Conservation (phyloP, 2,113 vertebrate genomes). For the Cettia cetti region DNA sequence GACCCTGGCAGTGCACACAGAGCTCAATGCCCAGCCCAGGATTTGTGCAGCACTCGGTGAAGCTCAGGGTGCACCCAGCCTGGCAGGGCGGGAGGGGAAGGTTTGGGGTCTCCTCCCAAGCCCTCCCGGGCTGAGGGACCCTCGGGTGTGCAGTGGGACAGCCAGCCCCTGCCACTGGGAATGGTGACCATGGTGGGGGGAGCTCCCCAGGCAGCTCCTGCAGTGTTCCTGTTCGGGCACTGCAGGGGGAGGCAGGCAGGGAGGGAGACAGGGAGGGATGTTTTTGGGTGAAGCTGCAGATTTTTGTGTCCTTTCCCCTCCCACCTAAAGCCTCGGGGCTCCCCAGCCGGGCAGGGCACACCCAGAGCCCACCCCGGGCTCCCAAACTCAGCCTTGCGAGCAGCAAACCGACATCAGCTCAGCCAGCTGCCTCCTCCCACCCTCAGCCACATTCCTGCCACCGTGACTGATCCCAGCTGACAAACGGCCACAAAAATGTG, state of each 20-base stretch:
- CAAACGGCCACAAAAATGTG: rapidly evolving
- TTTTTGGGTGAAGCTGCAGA: background rate
- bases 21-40: no score
- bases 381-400: rapidly evolving
- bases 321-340: background rate
- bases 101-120: background rate
- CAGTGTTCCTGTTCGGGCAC: background rate
- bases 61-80: no score
- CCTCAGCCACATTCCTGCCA: background rate
- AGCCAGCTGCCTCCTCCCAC: background rate
- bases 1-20: no score
- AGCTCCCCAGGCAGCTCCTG: background rate
- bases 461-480: background rate
- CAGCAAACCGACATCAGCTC: background rate
- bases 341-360: background rate
- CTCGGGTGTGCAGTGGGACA: no score
- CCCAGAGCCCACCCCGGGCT: background rate
- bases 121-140: background rate
- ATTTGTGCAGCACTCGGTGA: no score
- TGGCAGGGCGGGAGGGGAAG: background rate
- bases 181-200: rapidly evolving
- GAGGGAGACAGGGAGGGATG: background rate
- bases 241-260: background rate
- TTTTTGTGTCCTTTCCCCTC: background rate
- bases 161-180: background rate